Conservation (phyloP, 2,797 vertebrate genomes). For the Sphenopsis melanotis region DNA sequence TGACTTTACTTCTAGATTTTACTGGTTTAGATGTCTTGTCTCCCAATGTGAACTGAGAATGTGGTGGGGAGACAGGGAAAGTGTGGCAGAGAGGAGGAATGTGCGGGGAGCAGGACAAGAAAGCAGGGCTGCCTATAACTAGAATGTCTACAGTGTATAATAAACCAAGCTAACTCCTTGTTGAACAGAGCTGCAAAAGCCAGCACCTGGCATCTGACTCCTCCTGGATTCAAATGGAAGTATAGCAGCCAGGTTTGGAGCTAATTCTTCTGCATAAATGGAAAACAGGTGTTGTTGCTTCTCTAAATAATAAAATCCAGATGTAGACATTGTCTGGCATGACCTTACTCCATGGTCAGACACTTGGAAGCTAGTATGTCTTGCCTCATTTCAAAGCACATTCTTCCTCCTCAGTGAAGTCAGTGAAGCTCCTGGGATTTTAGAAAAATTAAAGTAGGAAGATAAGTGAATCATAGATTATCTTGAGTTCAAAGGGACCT, state of each 20-base stretch:
- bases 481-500: accelerated
- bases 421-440: neutral
- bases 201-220: neutral
- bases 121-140: neutral
- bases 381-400: neutral
- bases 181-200: neutral
- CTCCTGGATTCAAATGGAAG: neutral
- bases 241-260: neutral
- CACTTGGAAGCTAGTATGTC: neutral
- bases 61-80: accelerated
- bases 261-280: neutral
- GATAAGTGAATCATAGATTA: neutral
- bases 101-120: neutral
- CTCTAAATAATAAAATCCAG: neutral
- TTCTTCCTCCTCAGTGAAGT: neutral
- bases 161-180: neutral
- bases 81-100: neutral
- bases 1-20: neutral
- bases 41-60: neutral
- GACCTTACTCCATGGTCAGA: neutral
- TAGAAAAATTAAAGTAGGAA: neutral
- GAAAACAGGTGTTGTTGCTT: neutral
- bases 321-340: neutral
- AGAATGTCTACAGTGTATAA: neutral
- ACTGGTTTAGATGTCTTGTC: neutral